Conservation (phyloP, 2,888 invertebrate species). For the Geophilus truncorum region DNA sequence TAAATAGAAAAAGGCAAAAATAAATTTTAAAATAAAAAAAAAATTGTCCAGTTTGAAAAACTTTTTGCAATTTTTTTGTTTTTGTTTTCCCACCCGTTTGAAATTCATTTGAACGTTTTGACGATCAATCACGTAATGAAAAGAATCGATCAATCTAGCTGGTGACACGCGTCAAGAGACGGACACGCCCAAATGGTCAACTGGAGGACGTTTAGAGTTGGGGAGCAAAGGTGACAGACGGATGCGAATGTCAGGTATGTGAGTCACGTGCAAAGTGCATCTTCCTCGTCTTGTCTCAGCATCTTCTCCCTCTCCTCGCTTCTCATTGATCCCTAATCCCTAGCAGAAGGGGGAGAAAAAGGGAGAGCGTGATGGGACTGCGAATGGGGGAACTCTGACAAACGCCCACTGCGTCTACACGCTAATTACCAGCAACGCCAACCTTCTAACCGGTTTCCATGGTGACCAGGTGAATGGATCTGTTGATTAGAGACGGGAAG, state of each 20-base stretch:
- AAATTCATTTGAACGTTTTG: neutral
- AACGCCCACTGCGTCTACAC: neutral
- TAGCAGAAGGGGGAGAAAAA: neutral
- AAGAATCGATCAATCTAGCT: neutral
- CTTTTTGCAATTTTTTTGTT: neutral
- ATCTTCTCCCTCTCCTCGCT: neutral
- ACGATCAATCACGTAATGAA: neutral
- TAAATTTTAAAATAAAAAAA: slow-evolving; percentile 13
- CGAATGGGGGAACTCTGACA: neutral
- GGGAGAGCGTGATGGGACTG: neutral
- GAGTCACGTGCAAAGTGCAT: neutral
- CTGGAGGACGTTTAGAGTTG: neutral
- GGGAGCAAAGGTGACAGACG: neutral
- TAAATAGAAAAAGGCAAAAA: neutral
- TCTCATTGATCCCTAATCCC: slow-evolving; percentile 1
- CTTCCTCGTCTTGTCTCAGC: neutral
- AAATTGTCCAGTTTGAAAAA: neutral
- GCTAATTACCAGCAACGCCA: neutral
- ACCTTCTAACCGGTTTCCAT: neutral
- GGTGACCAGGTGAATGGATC: neutral
- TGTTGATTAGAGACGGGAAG: neutral
- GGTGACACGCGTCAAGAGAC: neutral
- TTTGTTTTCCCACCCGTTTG: neutral
- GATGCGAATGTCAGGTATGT: neutral
- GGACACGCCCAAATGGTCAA: neutral